Conservation (phyloP, 2,797 vertebrate genomes). For the Arvicola amphibius region DNA sequence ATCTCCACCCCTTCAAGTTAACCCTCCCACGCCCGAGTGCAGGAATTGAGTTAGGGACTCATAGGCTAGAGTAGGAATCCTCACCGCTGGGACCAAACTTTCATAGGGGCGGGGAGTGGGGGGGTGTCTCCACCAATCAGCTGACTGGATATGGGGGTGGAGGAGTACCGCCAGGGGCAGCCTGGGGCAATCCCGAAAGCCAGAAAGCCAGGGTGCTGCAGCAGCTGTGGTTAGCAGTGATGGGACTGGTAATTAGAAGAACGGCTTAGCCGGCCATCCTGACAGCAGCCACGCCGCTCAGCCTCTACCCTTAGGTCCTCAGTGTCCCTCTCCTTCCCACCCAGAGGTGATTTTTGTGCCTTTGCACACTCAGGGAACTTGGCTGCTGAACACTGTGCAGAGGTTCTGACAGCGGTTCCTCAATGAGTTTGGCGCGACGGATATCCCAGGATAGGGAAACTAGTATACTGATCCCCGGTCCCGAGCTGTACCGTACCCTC, state of each 20-base stretch:
- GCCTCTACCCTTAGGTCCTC: background rate
- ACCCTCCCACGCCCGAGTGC: background rate
- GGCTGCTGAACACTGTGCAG: background rate
- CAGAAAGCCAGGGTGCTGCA: background rate
- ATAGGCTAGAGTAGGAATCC: background rate
- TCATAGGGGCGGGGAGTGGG: background rate
- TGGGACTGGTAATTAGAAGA: background rate
- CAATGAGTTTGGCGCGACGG: background rate
- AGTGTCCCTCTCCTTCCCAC: background rate
- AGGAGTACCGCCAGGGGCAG: background rate
- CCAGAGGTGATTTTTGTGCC: background rate
- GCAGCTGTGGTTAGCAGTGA: background rate
- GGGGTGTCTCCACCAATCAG: background rate
- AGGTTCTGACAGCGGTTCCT: background rate
- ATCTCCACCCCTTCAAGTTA: conserved; percentile 10
- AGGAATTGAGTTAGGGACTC: background rate
- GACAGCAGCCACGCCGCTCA: background rate
- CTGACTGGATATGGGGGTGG: background rate
- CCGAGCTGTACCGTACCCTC: too few species aligned
- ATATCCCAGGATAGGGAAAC: background rate
- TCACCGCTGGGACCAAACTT: background rate
- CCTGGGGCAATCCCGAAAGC: background rate
- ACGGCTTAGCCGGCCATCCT: background rate
- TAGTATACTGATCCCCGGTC: background rate
- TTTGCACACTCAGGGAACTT: background rate